A percentile compares a stretch with the other conserved stretches of the same genome.
phyloP scores from a whole-genome alignment of 1,140 invertebrate species.

The Tetramorium parvispinum region DNA sequence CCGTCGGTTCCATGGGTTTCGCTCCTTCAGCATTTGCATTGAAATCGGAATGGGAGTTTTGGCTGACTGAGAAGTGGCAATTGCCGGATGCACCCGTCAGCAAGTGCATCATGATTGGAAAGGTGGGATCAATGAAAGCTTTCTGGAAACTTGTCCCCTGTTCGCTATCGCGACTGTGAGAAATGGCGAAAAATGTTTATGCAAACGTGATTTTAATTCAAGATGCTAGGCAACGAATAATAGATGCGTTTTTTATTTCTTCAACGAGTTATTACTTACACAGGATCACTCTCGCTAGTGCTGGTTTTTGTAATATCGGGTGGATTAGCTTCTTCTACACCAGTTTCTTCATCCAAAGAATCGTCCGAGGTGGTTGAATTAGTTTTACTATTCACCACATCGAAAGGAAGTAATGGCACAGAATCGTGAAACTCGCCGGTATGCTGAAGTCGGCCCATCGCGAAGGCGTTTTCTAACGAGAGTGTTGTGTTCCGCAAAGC shows the following conservation, averaged over 20 bases:
- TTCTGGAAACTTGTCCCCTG: background rate
- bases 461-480: slow-evolving; percentile 71
- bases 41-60: slow-evolving; percentile 3
- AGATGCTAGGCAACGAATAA: background rate
- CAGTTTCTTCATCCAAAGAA: background rate
- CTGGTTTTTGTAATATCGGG: background rate
- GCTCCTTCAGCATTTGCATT: slow-evolving; percentile 9
- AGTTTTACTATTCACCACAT: background rate
- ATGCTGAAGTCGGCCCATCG: slow-evolving; percentile 73
- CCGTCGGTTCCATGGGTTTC: background rate
- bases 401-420: slow-evolving; percentile 77
- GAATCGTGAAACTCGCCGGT: slow-evolving; percentile 84
- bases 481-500: slow-evolving; percentile 72
- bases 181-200: slow-evolving; percentile 6
- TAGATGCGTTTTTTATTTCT: background rate
- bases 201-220: background rate
- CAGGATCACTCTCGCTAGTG: background rate
- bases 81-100: slow-evolving; percentile 15
- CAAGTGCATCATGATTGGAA: slow-evolving; percentile 54
- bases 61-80: slow-evolving; percentile 15
- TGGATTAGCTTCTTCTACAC: background rate
- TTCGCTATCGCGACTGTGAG: slow-evolving; percentile 6
- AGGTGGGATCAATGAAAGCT: slow-evolving; percentile 4
- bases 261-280: slow-evolving; percentile 19
- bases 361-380: background rate